Base-by-base conservation (phyloP, 1,140 invertebrate species). In the Dendroctonus valens region DNA sequence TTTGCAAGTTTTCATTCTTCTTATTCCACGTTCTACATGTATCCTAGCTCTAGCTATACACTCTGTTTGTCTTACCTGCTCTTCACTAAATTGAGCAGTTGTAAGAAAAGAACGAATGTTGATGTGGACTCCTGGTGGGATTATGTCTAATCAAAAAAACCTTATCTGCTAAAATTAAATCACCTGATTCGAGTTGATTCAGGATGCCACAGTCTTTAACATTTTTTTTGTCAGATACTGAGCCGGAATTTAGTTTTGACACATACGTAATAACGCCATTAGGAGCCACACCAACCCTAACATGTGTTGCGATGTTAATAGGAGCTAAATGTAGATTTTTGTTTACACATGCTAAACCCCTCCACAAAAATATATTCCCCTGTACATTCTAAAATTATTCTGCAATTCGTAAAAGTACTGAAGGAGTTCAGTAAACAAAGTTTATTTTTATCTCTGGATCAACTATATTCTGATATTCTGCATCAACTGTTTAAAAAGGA, bases 101-200 rank as follows among this genome's bases (percentile, higher is more conserved):
- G 49, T 44, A 37, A 65, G 37, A 65, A 65, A 65, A 12, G 62
- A 53, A 6, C 52, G 62, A 49, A 65, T 59, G 41, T 65, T 65
- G 58, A 65, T 3, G 38, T 65, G 12, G 2, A 60, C 58, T 37
- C 49, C 64, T 9, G 49, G 7, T 41, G 64, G 64, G 55, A 66
- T 8, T 9, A 66, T 51, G 15, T 66, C 64, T 51, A 40, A 9
- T 8, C 7, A 26, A 66, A 60, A 44, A 66, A 11, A 55, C 64
- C 51, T 60, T 66, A 40, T 66, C 64, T 15, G 64, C 64, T 44
- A 66, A 53, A 7, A 66, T 26, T 41, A 66, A 60, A 52, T 66
- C 64, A 15, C 64, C 64, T 60, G 62, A n/a, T 37, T 65, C 54
- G 6, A 65, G 42, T 37, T 40, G 9, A 48, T 58, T 39, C 48